phyloP scores from a whole-genome alignment of 2,113 vertebrate species.

The Sapajus apella region DNA sequence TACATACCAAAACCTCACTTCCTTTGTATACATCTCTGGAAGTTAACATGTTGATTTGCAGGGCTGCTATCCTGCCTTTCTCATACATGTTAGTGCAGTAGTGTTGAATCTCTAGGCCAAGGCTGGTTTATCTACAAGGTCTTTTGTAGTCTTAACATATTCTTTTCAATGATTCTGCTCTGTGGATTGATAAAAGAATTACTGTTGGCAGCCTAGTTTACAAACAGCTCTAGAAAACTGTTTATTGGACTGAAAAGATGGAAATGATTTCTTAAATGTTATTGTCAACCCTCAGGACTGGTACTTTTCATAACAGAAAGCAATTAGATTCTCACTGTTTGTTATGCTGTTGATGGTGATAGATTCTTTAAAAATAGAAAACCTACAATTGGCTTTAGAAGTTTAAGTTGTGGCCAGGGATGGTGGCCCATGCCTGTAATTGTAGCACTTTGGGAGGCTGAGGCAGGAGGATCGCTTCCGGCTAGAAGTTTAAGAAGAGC shows the following conservation, averaged over 20 bases:
- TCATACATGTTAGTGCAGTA: background rate
- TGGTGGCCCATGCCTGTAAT: too few relatives aligned
- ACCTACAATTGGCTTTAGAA: constrained; percentile 32
- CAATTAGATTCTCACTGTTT: constrained; percentile 27
- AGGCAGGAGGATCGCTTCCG: too few relatives aligned
- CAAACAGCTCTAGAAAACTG: constrained; percentile 11
- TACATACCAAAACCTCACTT: background rate
- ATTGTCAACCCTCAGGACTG: background rate
- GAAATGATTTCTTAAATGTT: background rate
- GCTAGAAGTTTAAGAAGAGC: too few relatives aligned
- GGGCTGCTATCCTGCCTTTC: background rate
- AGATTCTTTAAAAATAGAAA: background rate
- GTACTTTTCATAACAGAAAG: background rate
- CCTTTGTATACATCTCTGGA: background rate
- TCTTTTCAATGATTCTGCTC: constrained; percentile 14
- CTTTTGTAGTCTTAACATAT: background rate
- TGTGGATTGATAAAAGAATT: background rate
- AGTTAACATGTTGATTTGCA: background rate
- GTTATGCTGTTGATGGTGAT: background rate
- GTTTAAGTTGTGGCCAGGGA: background rate
- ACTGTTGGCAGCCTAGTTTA: background rate
- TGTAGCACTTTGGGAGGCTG: too few relatives aligned
- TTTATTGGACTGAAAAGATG: constrained; percentile 21
- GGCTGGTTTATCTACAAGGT: background rate
- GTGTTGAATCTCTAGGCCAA: background rate